These are phyloP conservation scores for Diachrysia chrysitis DNA, from an alignment of 2,888 invertebrate genomes.

Conservation along the genomic window DNA sequence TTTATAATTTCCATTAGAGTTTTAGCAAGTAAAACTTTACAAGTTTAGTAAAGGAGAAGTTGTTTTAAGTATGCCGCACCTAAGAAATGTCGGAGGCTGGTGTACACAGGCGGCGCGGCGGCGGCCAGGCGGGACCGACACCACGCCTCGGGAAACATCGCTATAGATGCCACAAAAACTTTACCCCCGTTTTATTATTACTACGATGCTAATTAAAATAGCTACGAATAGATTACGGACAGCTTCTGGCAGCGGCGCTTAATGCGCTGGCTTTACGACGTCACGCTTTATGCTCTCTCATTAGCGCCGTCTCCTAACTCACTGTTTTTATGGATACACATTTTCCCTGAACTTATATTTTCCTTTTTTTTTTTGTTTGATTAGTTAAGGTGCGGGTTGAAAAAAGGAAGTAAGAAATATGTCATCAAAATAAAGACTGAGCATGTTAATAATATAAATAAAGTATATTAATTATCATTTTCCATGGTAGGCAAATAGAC, in stretches of 20 bases:
- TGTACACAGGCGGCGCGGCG: constrained; percentile 50
- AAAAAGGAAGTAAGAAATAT: constrained; percentile 7
- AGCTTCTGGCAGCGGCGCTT: constrained; percentile 85
- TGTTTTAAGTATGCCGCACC: constrained; percentile 81
- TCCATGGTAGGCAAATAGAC: too few species aligned
- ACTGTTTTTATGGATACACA: constrained; percentile 80
- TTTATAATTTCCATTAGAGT: constrained; percentile 76
- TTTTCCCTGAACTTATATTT: constrained; percentile 70
- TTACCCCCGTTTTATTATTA: constrained; percentile 84
- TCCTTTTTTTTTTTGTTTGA: constrained; percentile 68
- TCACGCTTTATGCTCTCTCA: constrained; percentile 87
- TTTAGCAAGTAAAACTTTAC: constrained; percentile 69
- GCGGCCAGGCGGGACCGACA: constrained; percentile 66
- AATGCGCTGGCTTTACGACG: constrained; percentile 87
- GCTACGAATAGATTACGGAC: constrained; percentile 87
- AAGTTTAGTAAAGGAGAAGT: constrained; percentile 78
- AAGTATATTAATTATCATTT: too few species aligned
- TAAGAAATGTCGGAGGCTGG: constrained; percentile 60
- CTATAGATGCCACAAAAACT: constrained; percentile 85
- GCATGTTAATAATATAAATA: too few species aligned
- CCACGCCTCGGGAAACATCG: constrained; percentile 75
- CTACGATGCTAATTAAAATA: constrained; percentile 88
- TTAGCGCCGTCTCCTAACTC: constrained; percentile 83
- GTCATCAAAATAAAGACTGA: not conserved
- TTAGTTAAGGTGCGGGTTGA: constrained; percentile 58